Conservation (phyloP, 1,140 invertebrate species). For the Bombus waltoni region DNA sequence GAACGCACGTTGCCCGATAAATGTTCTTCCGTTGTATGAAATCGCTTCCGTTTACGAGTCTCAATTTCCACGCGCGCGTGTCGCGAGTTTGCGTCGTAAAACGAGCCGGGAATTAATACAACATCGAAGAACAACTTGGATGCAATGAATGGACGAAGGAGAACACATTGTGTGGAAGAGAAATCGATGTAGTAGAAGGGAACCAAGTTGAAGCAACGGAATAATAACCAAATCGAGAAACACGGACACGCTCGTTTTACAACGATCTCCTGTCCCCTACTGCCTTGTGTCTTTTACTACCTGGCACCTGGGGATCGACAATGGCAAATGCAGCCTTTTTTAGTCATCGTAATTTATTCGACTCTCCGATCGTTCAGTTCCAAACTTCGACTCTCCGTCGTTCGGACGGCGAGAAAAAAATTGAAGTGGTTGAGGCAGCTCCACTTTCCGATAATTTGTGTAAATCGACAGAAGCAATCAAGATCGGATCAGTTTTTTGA, state of each 20-base stretch:
- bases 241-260: slow-evolving; percentile 22
- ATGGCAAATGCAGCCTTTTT: slow-evolving; percentile 33
- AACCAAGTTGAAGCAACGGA: slow-evolving; percentile 16
- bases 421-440: not conserved
- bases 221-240: slow-evolving; percentile 42
- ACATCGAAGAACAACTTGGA: not conserved
- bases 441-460: not conserved
- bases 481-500: not conserved
- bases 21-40: slow-evolving; percentile 31
- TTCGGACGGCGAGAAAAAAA: not conserved
- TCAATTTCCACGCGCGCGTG: not conserved
- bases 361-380: too few species aligned
- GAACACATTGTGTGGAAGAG: not conserved
- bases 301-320: not conserved
- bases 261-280: slow-evolving; percentile 24
- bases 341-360: slow-evolving; percentile 15
- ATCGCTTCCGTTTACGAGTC: slow-evolving; percentile 43
- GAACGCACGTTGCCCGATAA: slow-evolving; percentile 23
- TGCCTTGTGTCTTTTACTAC: slow-evolving; percentile 5
- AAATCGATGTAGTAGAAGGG: not conserved
- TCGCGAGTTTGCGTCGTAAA: slow-evolving; percentile 1
- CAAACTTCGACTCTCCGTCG: too few species aligned
- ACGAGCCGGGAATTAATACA: not conserved
- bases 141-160: fast-evolving
- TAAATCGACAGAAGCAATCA: not conserved